These are phyloP conservation scores for Lonchura striata DNA, from an alignment of 2,113 vertebrate genomes.

Conservation along the genomic window DNA sequence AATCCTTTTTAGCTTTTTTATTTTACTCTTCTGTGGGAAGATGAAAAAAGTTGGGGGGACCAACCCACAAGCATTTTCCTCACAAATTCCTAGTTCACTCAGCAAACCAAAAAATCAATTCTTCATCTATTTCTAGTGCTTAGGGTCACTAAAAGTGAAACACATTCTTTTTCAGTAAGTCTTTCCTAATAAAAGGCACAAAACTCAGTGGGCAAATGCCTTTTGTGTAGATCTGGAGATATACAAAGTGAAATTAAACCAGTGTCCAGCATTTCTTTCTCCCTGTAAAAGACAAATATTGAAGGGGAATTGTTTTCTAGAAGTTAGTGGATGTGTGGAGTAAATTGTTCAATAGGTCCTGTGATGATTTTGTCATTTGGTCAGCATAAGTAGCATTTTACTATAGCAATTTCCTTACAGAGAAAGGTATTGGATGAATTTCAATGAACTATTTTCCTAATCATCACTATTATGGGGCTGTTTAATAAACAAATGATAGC, in stretches of 20 bases:
- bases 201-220: background rate
- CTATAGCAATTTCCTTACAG: background rate
- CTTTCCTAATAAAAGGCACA: background rate
- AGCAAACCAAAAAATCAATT: slow-evolving; percentile 42
- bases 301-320: background rate
- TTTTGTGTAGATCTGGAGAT: background rate
- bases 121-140: background rate
- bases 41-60: background rate
- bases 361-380: background rate
- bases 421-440: background rate
- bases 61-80: background rate
- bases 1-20: background rate
- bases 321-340: background rate
- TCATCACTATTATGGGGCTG: background rate
- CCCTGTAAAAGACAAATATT: background rate
- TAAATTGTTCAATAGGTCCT: background rate
- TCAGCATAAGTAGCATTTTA: background rate
- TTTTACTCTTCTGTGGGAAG: background rate
- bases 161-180: slow-evolving; percentile 3
- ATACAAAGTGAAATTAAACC: background rate
- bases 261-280: background rate
- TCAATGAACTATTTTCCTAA: background rate
- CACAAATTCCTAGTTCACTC: background rate
- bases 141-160: slow-evolving; percentile 6
- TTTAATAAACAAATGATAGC: background rate